Base-by-base conservation (phyloP, 2,797 vertebrate genomes). In the Pogoniulus pusillus region DNA sequence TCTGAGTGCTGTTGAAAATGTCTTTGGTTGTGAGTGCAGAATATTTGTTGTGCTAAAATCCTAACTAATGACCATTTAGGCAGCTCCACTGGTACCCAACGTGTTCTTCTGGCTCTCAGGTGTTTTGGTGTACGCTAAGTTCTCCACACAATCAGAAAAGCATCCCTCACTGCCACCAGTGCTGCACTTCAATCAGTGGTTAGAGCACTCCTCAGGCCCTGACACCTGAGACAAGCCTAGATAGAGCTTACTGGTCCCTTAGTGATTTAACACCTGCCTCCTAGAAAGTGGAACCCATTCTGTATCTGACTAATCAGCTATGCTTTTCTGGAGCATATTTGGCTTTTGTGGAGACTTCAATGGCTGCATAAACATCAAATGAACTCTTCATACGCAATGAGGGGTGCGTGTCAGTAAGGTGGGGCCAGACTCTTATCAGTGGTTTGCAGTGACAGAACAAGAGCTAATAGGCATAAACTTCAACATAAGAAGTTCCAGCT, bases 1-100 rank as follows among this genome's bases (percentile, higher is more conserved):
- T 92, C 90, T 91, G 86, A 93, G 92, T 68, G 85, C 86, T 72
- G 27, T 69, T 85, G 90, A 91, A 85, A 92, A 71, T 47, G 81
- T 64, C 82, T 90, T 93, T 69, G 84, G 84, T 78, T 80, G 55
- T 47, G 78, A 92, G 86, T 69, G 69, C 45, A 80, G 88, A 91
- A 81, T 59, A 93, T 93, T 92, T 93, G 55, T 91, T 92, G 87
- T 83, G 66, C 81, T 85, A 27, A 59, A 82, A 68, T n/a, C 51
- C 55, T 58, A 85, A 93, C 64, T 57, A 85, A 84, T 3, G 47
- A 75, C 89, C 76, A 88, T 35, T 53, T 13, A 83, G 79, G 85
- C 74, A 88, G 16, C 81, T 85, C 60, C 24, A 45, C 71, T 43
- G 3, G n/a, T 53, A 90, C 75, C 78, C 91, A 82, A 13, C 82